Evolutionary conservation across 1,140 invertebrate species (phyloP), one percentile per base, ranked within the genome.

Genomic region (Rhyzopertha dominica): DNA sequence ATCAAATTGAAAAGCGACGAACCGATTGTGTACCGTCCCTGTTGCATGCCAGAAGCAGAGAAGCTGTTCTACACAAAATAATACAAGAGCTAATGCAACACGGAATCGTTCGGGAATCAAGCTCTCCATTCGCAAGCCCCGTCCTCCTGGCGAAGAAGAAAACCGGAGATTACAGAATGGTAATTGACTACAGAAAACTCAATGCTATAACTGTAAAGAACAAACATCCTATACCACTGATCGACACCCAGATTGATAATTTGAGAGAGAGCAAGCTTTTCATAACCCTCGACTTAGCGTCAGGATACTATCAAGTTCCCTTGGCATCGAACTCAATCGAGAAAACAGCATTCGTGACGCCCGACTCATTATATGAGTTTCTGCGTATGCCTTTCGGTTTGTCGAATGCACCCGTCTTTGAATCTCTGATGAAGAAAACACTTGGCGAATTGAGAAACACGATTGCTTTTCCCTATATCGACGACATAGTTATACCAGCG

Each of bases 161-260:
- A 14, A 44, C 56, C 19, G 55, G 53, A 1, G 23, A 38, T 18
- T 40, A 40, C 13, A 24, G 66, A 8, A 25, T 65, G 16, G 53
- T 52, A 42, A 38, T 60, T 3, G 59, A 66, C 45, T 76, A 62
- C 47, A 30, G 73, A 19, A 23, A 23, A 24, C 16, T 59, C 13
- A 56, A 50, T 44, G 26, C 40, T 28, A 34, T 46, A 20, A 47
- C 37, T 8, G 23, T 40, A 13, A 24, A 25, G 34, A 24, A 38
- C 40, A 31, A 51, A 20, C 43, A 37, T 24, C 40, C 53, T 1
- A 47, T 75, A 12, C 74, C 74, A 0, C 30, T 61, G 5, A 73
- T 77, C 14, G 65, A 73, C n/a, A 68, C 73, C 17, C 54, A 48
- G 29, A 8, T 58, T 10, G 52, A 57, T 18, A n/a, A 28, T 25